Evolutionary conservation across 2,888 invertebrate genomes (phyloP).

Genomic region (Helleia helle): DNA sequence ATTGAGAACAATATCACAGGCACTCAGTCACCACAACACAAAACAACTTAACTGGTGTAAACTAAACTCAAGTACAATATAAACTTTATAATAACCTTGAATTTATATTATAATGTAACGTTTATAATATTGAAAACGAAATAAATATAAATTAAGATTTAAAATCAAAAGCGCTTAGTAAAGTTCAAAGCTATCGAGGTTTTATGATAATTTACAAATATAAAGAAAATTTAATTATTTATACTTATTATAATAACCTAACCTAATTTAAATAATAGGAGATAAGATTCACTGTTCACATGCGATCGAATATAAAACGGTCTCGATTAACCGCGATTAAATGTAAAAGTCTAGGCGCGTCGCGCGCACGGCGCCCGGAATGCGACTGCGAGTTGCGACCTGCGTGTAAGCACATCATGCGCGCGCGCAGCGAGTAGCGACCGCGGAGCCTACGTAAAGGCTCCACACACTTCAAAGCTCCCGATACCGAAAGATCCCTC

Average conservation of each 20-base stretch:
- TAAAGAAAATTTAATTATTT: too few relatives aligned
- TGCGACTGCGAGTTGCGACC: conserved; percentile 33
- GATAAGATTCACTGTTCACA: not conserved
- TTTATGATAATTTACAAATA: not conserved
- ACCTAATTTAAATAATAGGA: too few relatives aligned
- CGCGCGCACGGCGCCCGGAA: conserved; percentile 54
- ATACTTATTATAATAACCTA: too few relatives aligned
- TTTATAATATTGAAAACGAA: not conserved
- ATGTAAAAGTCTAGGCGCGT: conserved; percentile 38
- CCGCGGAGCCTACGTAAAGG: not conserved
- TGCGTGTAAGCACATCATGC: conserved; percentile 7
- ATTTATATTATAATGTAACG: not conserved
- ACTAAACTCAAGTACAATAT: not conserved
- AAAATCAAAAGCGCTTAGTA: not conserved
- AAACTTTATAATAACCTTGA: conserved; percentile 1
- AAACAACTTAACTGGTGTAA: too few relatives aligned
- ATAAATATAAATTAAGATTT: not conserved
- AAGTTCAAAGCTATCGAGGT: not conserved
- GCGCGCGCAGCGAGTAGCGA: conserved; percentile 17
- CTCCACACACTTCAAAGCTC: not conserved
- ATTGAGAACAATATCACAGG: conserved; percentile 25
- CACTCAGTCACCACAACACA: conserved; percentile 7
- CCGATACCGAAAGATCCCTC: too few relatives aligned
- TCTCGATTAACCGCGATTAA: not conserved
- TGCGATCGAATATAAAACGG: not conserved